phyloP scores from a whole-genome alignment of 1,140 invertebrate genomes.

The Hetaerina americana region DNA sequence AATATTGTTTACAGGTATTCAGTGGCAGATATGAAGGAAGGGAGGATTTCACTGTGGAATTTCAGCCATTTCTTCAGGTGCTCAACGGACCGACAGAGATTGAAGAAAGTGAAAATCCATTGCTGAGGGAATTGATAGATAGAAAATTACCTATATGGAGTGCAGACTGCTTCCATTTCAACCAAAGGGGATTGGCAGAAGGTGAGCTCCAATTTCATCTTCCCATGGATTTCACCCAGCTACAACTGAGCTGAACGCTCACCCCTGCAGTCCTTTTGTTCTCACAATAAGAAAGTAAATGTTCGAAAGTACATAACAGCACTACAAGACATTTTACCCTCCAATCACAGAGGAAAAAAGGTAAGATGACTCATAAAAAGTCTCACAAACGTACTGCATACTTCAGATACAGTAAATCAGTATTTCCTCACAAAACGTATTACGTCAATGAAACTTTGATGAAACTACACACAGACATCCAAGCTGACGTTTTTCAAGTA shows the following conservation, averaged over 20 bases:
- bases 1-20: conserved; percentile 29
- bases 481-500: too few species aligned
- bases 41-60: conserved; percentile 48
- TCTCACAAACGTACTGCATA: neutral
- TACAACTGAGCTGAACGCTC: neutral
- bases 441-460: too few species aligned
- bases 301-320: neutral
- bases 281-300: neutral
- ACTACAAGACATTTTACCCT: neutral
- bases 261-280: neutral
- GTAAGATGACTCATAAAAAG: neutral
- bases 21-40: conserved; percentile 41
- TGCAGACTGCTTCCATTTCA: conserved; percentile 58
- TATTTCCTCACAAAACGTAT: too few species aligned
- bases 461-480: too few species aligned
- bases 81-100: conserved; percentile 24
- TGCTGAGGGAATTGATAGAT: conserved; percentile 12
- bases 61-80: conserved; percentile 37
- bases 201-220: conserved; percentile 25
- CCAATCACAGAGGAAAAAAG: neutral
- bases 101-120: conserved; percentile 22
- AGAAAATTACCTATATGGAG: conserved; percentile 45
- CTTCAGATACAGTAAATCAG: too few species aligned
- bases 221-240: neutral
- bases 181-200: conserved; percentile 44